These are phyloP conservation scores for Xestia ashworthii DNA, from an alignment of 2,888 invertebrate species.

Conservation along the genomic window DNA sequence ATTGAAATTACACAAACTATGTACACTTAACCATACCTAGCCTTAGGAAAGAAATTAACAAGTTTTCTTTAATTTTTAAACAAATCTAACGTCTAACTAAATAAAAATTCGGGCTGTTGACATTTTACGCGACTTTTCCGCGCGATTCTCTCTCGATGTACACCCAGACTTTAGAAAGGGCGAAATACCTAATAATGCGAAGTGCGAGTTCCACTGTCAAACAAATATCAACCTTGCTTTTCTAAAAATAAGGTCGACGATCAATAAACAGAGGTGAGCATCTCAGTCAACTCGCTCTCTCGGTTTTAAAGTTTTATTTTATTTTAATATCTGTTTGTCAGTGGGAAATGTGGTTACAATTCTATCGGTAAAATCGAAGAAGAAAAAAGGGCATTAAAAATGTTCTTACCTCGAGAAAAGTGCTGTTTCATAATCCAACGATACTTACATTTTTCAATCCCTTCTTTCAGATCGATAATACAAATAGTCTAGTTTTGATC, in stretches of 20 bases:
- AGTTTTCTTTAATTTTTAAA: conserved; percentile 51
- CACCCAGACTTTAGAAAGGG: conserved; percentile 9
- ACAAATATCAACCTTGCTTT: neutral
- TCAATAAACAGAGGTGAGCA: neutral
- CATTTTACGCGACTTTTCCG: conserved; percentile 56
- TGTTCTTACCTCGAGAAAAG: neutral
- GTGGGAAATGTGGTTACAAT: neutral
- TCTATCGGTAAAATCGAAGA: conserved; percentile 5
- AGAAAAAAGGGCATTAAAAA: neutral
- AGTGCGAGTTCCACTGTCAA: neutral
- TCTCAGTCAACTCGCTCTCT: neutral
- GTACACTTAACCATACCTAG: conserved; percentile 63
- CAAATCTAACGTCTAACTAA: conserved; percentile 64
- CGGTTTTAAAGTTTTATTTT: neutral
- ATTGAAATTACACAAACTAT: conserved; percentile 63
- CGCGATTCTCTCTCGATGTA: conserved; percentile 30
- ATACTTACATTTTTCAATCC: neutral
- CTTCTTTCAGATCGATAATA: conserved; percentile 8
- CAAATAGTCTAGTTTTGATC: conserved; percentile 10
- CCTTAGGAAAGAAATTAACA: conserved; percentile 66
- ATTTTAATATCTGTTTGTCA: conserved; percentile 1
- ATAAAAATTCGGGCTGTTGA: conserved; percentile 53
- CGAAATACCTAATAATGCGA: neutral
- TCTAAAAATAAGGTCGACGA: neutral
- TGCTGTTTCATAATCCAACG: neutral